Evolutionary conservation across 2,888 invertebrate genomes (phyloP).

Genomic region (Tetranychus piercei): DNA sequence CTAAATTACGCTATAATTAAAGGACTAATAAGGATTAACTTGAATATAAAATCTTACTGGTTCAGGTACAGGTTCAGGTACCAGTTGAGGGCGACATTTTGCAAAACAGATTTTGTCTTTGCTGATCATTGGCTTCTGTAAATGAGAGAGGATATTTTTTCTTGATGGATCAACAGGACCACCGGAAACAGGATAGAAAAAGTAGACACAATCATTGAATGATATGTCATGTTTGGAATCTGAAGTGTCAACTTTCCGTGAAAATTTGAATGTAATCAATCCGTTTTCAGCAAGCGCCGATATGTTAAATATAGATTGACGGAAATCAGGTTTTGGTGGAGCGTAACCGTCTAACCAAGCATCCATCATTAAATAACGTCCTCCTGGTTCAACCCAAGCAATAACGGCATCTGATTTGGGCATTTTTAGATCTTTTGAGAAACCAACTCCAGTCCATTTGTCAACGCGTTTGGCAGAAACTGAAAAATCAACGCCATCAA

Average conservation of each 20-base stretch:
- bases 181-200: constrained; percentile 69
- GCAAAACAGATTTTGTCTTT: constrained; percentile 49
- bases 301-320: constrained; percentile 51
- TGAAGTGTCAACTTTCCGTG: constrained; percentile 52
- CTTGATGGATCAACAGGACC: constrained; percentile 61
- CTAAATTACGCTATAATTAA: no score
- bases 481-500: constrained; percentile 58
- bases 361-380: constrained; percentile 66
- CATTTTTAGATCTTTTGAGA: constrained; percentile 54
- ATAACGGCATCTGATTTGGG: constrained; percentile 69
- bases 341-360: constrained; percentile 61
- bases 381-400: constrained; percentile 65
- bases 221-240: constrained; percentile 50
- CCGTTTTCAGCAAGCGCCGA: constrained; percentile 56
- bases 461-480: constrained; percentile 55
- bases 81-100: neutral
- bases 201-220: constrained; percentile 65
- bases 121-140: constrained; percentile 50
- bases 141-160: constrained; percentile 66
- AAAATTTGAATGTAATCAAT: constrained; percentile 55
- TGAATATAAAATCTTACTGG: neutral
- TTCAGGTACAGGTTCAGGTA: neutral
- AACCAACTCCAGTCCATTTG: constrained; percentile 76
- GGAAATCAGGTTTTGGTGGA: constrained; percentile 30
- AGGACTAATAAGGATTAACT: no score